Evolutionary conservation across 2,888 invertebrate genomes (phyloP), one percentile per base, ranked within the genome.

Genomic region (Drosophila engyochracea): DNA sequence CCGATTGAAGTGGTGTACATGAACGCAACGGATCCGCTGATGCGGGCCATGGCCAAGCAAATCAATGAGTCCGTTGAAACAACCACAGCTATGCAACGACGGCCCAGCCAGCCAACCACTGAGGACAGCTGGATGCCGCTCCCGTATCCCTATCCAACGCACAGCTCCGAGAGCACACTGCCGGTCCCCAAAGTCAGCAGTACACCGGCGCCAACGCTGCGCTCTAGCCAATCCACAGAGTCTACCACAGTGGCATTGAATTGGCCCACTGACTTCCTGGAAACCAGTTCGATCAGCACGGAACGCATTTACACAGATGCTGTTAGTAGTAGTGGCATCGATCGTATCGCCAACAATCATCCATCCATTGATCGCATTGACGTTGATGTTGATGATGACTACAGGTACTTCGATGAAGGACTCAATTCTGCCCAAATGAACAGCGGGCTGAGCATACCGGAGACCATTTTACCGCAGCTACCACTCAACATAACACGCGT

Each of bases 201-300:
- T 19, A 60, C 76, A 5, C 59, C 71, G 41, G 60, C 66, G 12
- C 59, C 79, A 9, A 75, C 72, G 14, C 41, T 58, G 3, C 41
- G 69, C 6, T 57, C 78, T 33, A 76, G 70, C 2, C 74, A 33
- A 4, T 55, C 64, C 47, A 76, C 70, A 9, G 79, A 84, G 51
- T 67, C 83, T 49, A 71, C 81, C 3, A 72, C 81, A 4, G 62
- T 76, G 6, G 54, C 76, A 2, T 80, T 88, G 22, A 87, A 81
- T 60, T 92, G 91, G 92, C 91, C 92, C 31, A 84, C 89, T 1
- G 92, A 91, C 53, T 92, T 91, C 52, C 65, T 90, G 7, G 83
- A 82, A 0, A 72, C 63, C 10, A 31, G 64, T 6, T 51, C 82
- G 1, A 79, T 52, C 47, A 82, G 75, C 44, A 86, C 84, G 16